phyloP scores from a whole-genome alignment of 2,888 invertebrate species.

The Nasonovia ribisnigri region DNA sequence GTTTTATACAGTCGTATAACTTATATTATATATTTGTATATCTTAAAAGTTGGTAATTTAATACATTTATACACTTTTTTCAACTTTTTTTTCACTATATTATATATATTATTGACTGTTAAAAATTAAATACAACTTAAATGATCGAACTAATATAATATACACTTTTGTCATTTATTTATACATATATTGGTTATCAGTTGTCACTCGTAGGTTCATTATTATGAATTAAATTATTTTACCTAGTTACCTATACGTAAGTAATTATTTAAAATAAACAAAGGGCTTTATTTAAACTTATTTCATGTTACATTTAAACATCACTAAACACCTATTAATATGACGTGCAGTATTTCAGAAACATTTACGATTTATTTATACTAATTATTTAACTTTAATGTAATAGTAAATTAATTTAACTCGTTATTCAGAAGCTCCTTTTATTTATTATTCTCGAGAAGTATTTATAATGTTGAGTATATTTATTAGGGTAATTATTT shows the following conservation, averaged over 20 bases:
- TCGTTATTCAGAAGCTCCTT: not conserved
- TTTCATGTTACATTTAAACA: not conserved
- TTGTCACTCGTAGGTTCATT: not conserved
- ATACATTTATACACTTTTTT: not conserved
- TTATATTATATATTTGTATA: not conserved
- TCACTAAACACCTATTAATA: not conserved
- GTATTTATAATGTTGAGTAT: not conserved
- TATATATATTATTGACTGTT: too few relatives aligned
- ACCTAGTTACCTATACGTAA: not conserved
- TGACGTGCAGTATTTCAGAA: not conserved
- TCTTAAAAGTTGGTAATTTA: not conserved
- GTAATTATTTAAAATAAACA: not conserved
- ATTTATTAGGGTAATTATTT: conserved; percentile 46
- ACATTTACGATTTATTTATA: conserved; percentile 30
- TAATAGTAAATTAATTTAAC: not conserved
- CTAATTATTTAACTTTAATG: not conserved
- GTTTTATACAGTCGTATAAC: not conserved
- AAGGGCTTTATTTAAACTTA: not conserved
- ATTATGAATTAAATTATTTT: not conserved
- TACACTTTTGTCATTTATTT: not conserved
- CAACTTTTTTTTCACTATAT: too few relatives aligned
- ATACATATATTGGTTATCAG: not conserved
- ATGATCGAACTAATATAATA: too few relatives aligned
- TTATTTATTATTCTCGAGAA: conserved; percentile 44
- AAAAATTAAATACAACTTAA: too few relatives aligned